Conservation (phyloP, 2,888 invertebrate genomes). For the Odontocolon sp. region DNA sequence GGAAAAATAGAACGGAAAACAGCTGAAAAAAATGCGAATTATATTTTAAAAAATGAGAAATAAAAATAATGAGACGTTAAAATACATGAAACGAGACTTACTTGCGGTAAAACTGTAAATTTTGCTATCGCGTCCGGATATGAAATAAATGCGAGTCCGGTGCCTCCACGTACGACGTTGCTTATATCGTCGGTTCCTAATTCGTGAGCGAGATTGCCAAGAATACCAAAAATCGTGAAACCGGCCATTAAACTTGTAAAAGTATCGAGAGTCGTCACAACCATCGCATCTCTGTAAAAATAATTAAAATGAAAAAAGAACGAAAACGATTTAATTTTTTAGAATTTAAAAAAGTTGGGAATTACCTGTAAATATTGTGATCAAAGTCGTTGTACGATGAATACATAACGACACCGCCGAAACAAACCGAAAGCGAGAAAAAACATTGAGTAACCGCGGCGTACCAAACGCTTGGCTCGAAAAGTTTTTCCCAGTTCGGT, state of each 20-base stretch:
- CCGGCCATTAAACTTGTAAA: slow-evolving; percentile 92
- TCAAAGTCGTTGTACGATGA: slow-evolving; percentile 84
- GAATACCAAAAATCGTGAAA: slow-evolving; percentile 91
- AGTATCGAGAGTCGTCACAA: slow-evolving; percentile 91
- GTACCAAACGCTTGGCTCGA: slow-evolving; percentile 85
- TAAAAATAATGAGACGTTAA: background rate
- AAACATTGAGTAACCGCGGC: slow-evolving; percentile 86
- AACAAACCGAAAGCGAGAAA: slow-evolving; percentile 85
- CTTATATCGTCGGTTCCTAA: slow-evolving; percentile 84
- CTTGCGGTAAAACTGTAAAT: slow-evolving; percentile 63
- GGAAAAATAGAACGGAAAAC: slow-evolving; percentile 82
- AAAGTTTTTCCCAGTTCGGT: slow-evolving; percentile 86
- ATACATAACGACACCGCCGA: slow-evolving; percentile 85
- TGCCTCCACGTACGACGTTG: slow-evolving; percentile 88
- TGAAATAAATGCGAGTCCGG: slow-evolving; percentile 91
- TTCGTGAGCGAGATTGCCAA: slow-evolving; percentile 90
- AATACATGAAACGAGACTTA: slow-evolving; percentile 31
- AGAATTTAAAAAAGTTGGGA: background rate
- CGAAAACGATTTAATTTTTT: background rate
- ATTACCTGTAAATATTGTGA: slow-evolving; percentile 84
- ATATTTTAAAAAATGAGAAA: background rate
- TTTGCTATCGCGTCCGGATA: slow-evolving; percentile 85
- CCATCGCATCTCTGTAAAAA: slow-evolving; percentile 85
- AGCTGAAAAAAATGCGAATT: slow-evolving; percentile 71
- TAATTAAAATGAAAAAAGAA: background rate